Percentiles rank a stretch among this genome's conserved stretches.
These are phyloP conservation scores for Phrynocephalus versicolor DNA, from an alignment of 2,113 vertebrate species.

Conservation along the genomic window DNA sequence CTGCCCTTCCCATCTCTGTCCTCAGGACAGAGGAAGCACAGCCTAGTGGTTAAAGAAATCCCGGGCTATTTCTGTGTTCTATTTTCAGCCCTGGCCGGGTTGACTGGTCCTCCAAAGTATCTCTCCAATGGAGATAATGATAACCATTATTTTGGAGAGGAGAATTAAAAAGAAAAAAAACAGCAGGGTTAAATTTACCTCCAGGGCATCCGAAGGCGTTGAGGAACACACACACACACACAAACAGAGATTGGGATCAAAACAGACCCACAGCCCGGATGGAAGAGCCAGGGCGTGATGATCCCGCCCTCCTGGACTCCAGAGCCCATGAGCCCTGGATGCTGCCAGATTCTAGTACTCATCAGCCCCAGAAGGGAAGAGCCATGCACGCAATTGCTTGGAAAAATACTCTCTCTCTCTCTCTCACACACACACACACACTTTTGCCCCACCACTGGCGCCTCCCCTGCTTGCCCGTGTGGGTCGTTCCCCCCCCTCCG, in stretches of 20 bases:
- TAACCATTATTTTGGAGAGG: background rate
- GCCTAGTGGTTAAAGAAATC: constrained; percentile 50
- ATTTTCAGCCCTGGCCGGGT: background rate
- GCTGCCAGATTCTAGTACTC: too few relatives aligned
- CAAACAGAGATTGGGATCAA: too few relatives aligned
- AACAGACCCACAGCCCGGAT: too few relatives aligned
- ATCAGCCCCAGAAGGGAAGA: too few relatives aligned
- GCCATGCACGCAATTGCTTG: too few relatives aligned
- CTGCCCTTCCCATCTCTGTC: background rate
- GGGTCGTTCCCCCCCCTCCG: background rate
- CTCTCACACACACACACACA: too few relatives aligned
- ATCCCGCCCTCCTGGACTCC: too few relatives aligned
- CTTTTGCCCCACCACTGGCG: too few relatives aligned
- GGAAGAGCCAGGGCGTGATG: too few relatives aligned
- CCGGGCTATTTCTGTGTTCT: background rate
- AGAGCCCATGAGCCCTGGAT: too few relatives aligned
- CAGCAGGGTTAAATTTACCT: too few relatives aligned
- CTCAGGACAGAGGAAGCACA: constrained; percentile 46
- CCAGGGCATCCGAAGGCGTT: background rate
- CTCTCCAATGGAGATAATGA: fast-evolving
- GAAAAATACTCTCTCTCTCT: too few relatives aligned
- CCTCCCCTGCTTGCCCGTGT: background rate
- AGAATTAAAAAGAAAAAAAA: background rate
- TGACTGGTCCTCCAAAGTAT: background rate
- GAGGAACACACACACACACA: background rate